Base-by-base conservation (phyloP, 1,140 invertebrate genomes). In the Aphidius ervi region DNA sequence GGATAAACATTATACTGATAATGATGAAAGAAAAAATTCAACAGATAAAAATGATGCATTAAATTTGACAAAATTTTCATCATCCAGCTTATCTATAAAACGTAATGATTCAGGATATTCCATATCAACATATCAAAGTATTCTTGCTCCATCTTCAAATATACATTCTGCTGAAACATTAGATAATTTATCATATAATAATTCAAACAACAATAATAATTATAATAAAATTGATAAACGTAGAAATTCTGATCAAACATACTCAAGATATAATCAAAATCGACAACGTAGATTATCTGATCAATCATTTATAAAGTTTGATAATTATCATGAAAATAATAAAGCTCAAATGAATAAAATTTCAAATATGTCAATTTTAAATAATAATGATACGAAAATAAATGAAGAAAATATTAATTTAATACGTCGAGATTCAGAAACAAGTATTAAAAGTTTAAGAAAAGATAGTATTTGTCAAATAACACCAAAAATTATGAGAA, bases 401-500 rank as follows among this genome's bases (percentile, higher is more conserved):
- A 31, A 31, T 31, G 23, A 31, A 31, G 4, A 31, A 3, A 31
- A 31, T 3, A 31, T 31, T 3, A 59, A 40, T 49, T 42, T 47
- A 1, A 42, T 8, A 6, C 48, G 64, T 58, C 53, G 46, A 5
- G 63, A 61, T 46, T 63, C 50, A 0, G 50, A 62, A 20, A 57
- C 39, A 23, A 59, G 57, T 57, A 49, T 65, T 5, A 56, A 39
- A 5, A 63, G 60, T 16, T 61, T 43, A 2, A 61, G 60, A 50
- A 68, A 54, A 54, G 62, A 45, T 10, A 71, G 68, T 50, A 45
- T 61, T 20, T 23, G 42, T 10, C 59, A 58, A 2, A 65, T 73
- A n/a, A 73, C 71, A 3, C 68, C 72, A 9, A 74, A 73, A 52
- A 74, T 74, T 67, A 66, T 74, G 70, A 74, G 65, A 48, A 62